Evolutionary conservation across 2,797 vertebrate genomes (phyloP), one percentile per base, ranked within the genome.

Genomic region (Urocyon cinereoargenteus): DNA sequence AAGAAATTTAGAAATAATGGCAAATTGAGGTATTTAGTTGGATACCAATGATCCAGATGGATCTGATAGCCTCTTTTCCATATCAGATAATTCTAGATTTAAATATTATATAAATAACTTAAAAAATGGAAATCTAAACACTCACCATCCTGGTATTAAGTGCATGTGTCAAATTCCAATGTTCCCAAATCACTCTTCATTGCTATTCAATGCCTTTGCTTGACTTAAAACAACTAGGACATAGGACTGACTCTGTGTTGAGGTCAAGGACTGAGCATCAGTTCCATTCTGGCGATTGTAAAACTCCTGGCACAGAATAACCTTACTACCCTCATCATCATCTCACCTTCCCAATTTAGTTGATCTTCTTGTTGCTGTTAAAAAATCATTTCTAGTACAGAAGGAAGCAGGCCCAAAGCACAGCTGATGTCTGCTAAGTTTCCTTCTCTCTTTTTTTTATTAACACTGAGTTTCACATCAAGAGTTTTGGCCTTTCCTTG

Each of bases 71-170:
- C 55, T 91, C 31, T 57, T 70, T 91, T 81, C n/a, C 24, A 96
- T 51, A 51, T 51, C 40, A 94, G 94, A 94, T 96, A 78, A 91
- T 72, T 78, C 45, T 92, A 86, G 13, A 36, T 55, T 90, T 90
- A 87, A 84, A 77, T 77, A 81, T 64, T 78, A 26, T 64, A 83
- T 45, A 45, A 45, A 68, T 70, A 64, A 95, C 8, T 72, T 87
- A 59, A 73, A 91, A 95, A 87, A 90, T 51, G 40, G 57, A 92
- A 91, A 96, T 79, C 3, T 70, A 68, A 91, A 62, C 6, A 83
- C 3, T 16, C 24, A n/a, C 55, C 34, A 83, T 68, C 24, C 24
- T 31, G 10, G 12, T 92, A 61, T 72, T 59, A 81, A 77, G 57
- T 49, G 31, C 13, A 11, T n/a, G 5, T 75, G 15, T 85, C 36